A percentile compares a stretch with the other conserved stretches of the same genome.
Conservation (phyloP, 2,797 vertebrate species). For the Decapterus maruadsi region DNA sequence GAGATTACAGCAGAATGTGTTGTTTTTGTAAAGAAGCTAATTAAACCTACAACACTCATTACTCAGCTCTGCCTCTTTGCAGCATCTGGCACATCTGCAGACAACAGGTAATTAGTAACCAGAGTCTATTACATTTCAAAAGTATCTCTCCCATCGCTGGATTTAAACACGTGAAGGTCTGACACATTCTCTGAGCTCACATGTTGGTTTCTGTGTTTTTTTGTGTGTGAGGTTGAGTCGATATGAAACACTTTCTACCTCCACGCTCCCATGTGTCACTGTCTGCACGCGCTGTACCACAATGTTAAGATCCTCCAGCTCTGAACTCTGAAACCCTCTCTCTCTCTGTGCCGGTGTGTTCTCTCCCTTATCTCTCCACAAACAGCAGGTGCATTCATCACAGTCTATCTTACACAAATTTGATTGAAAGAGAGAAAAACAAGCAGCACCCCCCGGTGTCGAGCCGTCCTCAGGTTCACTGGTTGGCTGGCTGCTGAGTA, state of each 20-base stretch:
- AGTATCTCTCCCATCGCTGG: not conserved
- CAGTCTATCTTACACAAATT: conserved; percentile 19
- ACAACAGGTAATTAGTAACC: not conserved
- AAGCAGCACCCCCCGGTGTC: not conserved
- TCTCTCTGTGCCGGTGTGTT: conserved; percentile 2
- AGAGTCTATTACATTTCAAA: not conserved
- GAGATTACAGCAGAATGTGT: too few species aligned
- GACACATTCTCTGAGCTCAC: not conserved
- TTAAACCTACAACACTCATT: too few species aligned
- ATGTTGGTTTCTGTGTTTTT: conserved; percentile 6
- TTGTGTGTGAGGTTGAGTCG: conserved; percentile 2
- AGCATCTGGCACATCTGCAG: too few species aligned
- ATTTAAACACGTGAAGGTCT: not conserved
- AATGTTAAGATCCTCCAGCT: conserved; percentile 28
- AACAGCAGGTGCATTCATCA: conserved; percentile 49
- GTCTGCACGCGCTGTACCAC: conserved; percentile 27
- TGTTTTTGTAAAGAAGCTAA: too few species aligned
- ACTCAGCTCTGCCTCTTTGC: too few species aligned
- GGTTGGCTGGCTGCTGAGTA: conserved; percentile 33
- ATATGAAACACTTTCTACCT: conserved; percentile 20
- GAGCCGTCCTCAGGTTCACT: conserved; percentile 31
- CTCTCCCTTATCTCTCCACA: not conserved
- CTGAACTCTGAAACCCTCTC: conserved; percentile 7
- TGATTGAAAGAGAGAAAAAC: conserved; percentile 45
- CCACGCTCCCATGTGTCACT: conserved; percentile 37